phyloP scores from a whole-genome alignment of 2,797 vertebrate species.

The Girardinus metallicus region DNA sequence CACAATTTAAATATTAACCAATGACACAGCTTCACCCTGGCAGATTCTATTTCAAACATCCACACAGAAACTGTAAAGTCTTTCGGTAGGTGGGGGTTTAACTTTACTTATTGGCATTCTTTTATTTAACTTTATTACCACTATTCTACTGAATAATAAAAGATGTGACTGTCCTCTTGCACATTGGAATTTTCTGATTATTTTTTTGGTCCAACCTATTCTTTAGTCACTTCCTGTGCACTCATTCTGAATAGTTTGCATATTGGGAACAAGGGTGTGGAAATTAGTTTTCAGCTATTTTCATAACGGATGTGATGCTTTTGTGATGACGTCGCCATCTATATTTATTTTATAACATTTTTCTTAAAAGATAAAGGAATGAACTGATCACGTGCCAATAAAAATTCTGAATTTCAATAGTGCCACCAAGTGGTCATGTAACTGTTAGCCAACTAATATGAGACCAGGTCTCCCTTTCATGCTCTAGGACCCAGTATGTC shows the following conservation, averaged over 20 bases:
- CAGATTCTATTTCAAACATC: constrained; percentile 18
- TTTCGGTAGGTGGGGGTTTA: background rate
- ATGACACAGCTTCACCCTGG: background rate
- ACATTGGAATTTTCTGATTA: background rate
- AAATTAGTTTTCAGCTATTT: background rate
- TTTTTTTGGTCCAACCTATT: background rate
- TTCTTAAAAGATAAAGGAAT: background rate
- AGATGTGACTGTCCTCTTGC: background rate
- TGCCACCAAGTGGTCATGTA: background rate
- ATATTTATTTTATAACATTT: background rate
- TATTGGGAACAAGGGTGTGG: background rate
- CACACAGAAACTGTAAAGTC: background rate
- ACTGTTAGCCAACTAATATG: background rate
- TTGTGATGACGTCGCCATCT: background rate
- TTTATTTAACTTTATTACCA: background rate
- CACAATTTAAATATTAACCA: constrained; percentile 28
- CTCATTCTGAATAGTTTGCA: background rate
- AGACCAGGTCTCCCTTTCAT: background rate
- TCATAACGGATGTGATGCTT: background rate
- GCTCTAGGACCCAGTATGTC: background rate
- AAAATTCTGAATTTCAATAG: background rate
- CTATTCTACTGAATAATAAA: background rate
- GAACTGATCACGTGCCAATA: background rate
- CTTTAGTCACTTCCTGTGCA: background rate
- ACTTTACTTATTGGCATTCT: background rate